Percentiles rank a stretch among this genome's conserved stretches.
These are phyloP conservation scores for Clinocottus analis DNA, from an alignment of 2,113 vertebrate genomes.

Conservation along the genomic window DNA sequence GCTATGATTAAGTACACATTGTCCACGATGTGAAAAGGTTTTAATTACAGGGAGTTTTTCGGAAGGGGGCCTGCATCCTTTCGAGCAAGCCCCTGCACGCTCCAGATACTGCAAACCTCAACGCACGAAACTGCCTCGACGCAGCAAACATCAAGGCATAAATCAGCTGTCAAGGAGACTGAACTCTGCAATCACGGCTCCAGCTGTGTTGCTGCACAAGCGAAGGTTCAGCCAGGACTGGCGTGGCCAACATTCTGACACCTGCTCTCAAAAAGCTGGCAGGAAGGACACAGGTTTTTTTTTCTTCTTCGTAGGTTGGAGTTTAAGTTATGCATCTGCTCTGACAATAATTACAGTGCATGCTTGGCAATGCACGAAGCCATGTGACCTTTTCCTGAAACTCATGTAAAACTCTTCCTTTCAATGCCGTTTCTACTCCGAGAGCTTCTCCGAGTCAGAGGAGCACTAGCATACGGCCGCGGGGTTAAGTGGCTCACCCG, in stretches of 20 bases:
- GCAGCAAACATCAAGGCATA: constrained; percentile 23
- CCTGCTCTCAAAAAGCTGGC: constrained; percentile 21
- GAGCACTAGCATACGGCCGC: constrained; percentile 10
- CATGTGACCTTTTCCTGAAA: constrained; percentile 28
- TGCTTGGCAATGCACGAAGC: constrained; percentile 15
- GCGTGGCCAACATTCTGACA: constrained; percentile 8
- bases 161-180: constrained; percentile 56
- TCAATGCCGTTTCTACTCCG: constrained; percentile 11
- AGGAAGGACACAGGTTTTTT: constrained; percentile 1
- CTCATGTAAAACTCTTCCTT: constrained; percentile 29
- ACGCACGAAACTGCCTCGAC: constrained; percentile 10
- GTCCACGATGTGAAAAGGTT: constrained; percentile 15
- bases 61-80: not conserved
- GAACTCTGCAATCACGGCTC: constrained; percentile 42
- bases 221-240: not conserved
- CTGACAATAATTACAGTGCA: constrained; percentile 27
- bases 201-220: constrained; percentile 42
- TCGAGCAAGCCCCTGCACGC: constrained; percentile 36
- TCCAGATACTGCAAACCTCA: not conserved
- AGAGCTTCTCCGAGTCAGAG: constrained; percentile 14
- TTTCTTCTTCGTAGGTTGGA: constrained; percentile 15
- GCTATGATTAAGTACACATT: not conserved
- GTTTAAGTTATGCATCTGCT: constrained; percentile 15
- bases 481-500: constrained; percentile 39
- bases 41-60: constrained; percentile 29